Base-by-base conservation (phyloP, 2,888 invertebrate genomes). In the Catocala fraxini region DNA sequence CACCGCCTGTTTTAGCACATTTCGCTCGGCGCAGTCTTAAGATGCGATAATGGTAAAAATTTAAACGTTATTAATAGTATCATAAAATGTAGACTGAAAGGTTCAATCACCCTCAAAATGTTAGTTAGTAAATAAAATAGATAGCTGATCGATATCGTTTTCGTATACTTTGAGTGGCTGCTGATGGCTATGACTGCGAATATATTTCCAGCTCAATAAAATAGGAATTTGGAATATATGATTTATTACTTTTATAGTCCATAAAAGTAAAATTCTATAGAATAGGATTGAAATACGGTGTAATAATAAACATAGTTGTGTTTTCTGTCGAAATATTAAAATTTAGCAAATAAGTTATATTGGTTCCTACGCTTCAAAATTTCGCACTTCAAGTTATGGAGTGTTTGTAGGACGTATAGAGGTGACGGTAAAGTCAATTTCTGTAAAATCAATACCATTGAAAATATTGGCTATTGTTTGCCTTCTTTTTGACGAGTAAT, bases 91-190 rank as follows among this genome's bases (percentile, higher is more conserved):
- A 39, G 25, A 15, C 6, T 33, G 39, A 41, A 56, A 25, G 47
- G 47, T 48, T 25, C 55, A 47, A 41, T 48, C 55, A 46, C 46
- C 46, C 13, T 10, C 10, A 12, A 11, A 13, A 13, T 25, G n/a
- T 56, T n/a, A 11, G 42, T 11, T 56, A 25, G 35, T 39, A n/a
- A 56, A 47, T 56, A 47, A 47, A 46, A 43, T 11, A 33, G 48
- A 48, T 56, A 41, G 13, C 25, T 47, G 39, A 56, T 56, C 41
- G 41, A 47, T 48, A 47, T 43, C 12, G 15, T 11, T 35, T 45
- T 42, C 49, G 10, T 43, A 10, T 42, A 35, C 42, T 42, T 6
- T 11, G 11, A 43, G 6, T 47, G 47, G 6, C 10, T 25, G 25
- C 33, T 48, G 48, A 34, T 25, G 34, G n/a, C 11, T 34, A 48